These are phyloP conservation scores for Germaria angustata DNA, from an alignment of 2,888 invertebrate genomes.

Conservation along the genomic window DNA sequence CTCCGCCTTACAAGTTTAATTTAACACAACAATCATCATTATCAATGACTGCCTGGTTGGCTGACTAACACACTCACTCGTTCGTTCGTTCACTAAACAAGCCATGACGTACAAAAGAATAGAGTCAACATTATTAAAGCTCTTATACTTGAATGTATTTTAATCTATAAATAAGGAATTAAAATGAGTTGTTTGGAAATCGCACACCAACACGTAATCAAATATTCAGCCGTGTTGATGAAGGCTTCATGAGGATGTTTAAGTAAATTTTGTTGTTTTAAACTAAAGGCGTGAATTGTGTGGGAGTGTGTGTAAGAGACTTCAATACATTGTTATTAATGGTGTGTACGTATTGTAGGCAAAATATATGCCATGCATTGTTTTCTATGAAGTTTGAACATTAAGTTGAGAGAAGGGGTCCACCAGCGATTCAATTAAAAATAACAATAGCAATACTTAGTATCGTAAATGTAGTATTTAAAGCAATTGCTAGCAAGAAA, in stretches of 20 bases:
- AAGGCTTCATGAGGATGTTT: neutral
- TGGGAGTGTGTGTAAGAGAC: neutral
- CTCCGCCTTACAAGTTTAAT: neutral
- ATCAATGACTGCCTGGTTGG: neutral
- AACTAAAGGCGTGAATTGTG: constrained; percentile 28
- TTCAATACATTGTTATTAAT: constrained; percentile 21
- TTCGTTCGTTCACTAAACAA: neutral
- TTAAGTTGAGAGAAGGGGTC: neutral
- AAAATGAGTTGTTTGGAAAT: constrained; percentile 32
- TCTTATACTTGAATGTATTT: constrained; percentile 46
- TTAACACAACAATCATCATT: constrained; percentile 13
- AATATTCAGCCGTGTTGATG: neutral
- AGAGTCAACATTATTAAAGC: constrained; percentile 39
- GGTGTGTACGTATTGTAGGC: no score
- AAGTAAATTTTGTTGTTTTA: constrained; percentile 21
- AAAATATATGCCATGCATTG: constrained; percentile 7
- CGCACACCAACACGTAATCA: neutral
- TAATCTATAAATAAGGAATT: constrained; percentile 48
- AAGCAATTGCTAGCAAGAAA: no score
- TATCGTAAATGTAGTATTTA: neutral
- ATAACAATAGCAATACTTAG: neutral
- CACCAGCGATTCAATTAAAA: constrained; percentile 1
- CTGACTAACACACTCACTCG: neutral
- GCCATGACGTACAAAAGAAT: constrained; percentile 21
- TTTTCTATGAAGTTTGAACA: neutral